These are phyloP conservation scores for Drosophila setosimentum DNA, from an alignment of 2,888 invertebrate species.

Conservation along the genomic window DNA sequence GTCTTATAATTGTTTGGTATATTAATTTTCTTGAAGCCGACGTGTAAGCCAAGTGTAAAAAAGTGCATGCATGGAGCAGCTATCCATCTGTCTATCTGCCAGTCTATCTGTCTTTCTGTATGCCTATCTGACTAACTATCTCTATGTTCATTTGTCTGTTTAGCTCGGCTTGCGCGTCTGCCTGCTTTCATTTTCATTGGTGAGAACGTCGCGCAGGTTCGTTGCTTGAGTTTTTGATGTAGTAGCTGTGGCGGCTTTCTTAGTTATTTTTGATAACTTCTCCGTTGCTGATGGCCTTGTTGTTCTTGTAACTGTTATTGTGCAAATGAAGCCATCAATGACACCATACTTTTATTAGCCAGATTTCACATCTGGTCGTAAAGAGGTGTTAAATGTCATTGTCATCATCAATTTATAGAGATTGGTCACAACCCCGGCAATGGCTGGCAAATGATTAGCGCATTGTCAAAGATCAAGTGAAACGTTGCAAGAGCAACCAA, in stretches of 20 bases:
- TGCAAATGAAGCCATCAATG: slow-evolving; percentile 56
- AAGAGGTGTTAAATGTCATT: slow-evolving; percentile 67
- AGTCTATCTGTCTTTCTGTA: slow-evolving; percentile 22
- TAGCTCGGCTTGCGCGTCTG: slow-evolving; percentile 29
- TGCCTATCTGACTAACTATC: slow-evolving; percentile 36
- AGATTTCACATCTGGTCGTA: slow-evolving; percentile 67
- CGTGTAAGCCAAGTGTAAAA: slow-evolving; percentile 74
- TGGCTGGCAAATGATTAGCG: slow-evolving; percentile 30
- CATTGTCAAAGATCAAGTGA: slow-evolving; percentile 53
- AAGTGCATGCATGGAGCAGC: slow-evolving; percentile 58
- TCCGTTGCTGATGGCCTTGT: background rate
- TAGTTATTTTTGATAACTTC: slow-evolving; percentile 56
- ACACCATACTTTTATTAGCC: slow-evolving; percentile 47
- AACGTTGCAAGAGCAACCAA: slow-evolving; percentile 28
- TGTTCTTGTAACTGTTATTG: slow-evolving; percentile 20
- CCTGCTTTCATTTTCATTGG: slow-evolving; percentile 71
- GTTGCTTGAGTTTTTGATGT: slow-evolving; percentile 69
- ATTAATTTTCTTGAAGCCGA: slow-evolving; percentile 67
- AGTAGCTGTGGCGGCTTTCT: slow-evolving; percentile 41
- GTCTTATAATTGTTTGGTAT: slow-evolving; percentile 75
- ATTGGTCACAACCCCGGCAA: slow-evolving; percentile 40
- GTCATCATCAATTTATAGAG: slow-evolving; percentile 61
- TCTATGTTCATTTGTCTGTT: slow-evolving; percentile 40
- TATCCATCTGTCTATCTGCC: slow-evolving; percentile 57
- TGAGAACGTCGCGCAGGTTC: slow-evolving; percentile 68